A percentile compares a stretch with the other conserved stretches of the same genome.
Conservation (phyloP, 2,888 invertebrate genomes). For the Steinernema carpocapsae region DNA sequence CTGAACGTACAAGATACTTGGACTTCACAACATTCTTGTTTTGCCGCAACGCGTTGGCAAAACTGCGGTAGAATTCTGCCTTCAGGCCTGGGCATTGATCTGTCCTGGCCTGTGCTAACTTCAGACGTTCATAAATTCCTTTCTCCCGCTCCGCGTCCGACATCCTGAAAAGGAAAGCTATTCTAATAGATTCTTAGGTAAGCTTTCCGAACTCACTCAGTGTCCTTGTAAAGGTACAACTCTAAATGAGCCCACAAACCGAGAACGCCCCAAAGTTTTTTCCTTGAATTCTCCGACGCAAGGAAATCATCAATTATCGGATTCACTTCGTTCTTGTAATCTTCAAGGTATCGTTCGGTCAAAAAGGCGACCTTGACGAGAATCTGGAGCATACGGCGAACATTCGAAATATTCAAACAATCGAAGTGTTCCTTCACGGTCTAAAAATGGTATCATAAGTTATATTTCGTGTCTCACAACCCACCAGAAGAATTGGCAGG, state of each 20-base stretch:
- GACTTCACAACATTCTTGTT: neutral
- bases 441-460: neutral
- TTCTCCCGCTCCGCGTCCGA: neutral
- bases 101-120: neutral
- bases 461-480: neutral
- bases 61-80: slow-evolving; percentile 19
- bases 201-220: neutral
- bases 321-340: neutral
- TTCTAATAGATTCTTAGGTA: no score
- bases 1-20: neutral
- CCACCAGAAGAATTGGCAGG: neutral
- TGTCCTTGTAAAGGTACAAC: neutral
- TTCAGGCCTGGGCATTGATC: neutral
- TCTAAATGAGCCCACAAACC: neutral
- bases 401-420: neutral
- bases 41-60: neutral
- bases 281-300: neutral
- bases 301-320: neutral
- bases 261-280: slow-evolving; percentile 5
- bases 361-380: neutral
- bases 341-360: neutral
- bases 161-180: neutral
- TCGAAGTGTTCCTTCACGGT: neutral
- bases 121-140: neutral
- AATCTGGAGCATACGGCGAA: neutral